These are phyloP conservation scores for Zaprionus capensis DNA, from an alignment of 1,140 invertebrate genomes.

Conservation along the genomic window DNA sequence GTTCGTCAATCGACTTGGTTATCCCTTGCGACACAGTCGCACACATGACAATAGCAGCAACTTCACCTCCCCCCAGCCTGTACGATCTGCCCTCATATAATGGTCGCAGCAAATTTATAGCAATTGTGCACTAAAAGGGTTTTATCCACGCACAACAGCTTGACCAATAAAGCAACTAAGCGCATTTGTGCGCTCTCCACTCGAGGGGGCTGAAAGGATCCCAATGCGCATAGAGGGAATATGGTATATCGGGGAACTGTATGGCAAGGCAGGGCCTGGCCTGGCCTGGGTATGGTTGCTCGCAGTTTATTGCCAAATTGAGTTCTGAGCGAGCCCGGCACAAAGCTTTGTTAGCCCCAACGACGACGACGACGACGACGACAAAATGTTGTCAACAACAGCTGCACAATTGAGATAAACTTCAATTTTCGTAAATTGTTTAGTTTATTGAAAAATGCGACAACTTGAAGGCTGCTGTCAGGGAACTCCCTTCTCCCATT, in stretches of 20 bases:
- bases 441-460: constrained; percentile 83
- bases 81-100: constrained; percentile 40
- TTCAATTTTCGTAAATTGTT: constrained; percentile 83
- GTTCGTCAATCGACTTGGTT: constrained; percentile 78
- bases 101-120: constrained; percentile 78
- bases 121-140: constrained; percentile 83
- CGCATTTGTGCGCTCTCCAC: constrained; percentile 72
- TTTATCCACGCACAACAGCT: constrained; percentile 83
- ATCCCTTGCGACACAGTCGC: constrained; percentile 33
- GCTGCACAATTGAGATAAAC: constrained; percentile 83
- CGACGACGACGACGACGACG: constrained; percentile 15
- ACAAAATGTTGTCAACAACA: constrained; percentile 78
- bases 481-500: neutral
- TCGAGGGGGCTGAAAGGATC: constrained; percentile 29
- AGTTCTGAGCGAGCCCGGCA: constrained; percentile 63
- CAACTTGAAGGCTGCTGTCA: constrained; percentile 70
- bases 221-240: constrained; percentile 3
- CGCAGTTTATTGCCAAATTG: constrained; percentile 81
- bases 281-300: constrained; percentile 47
- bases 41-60: constrained; percentile 62
- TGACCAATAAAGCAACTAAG: constrained; percentile 83
- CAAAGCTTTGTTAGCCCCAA: constrained; percentile 68
- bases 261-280: neutral
- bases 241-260: constrained; percentile 14
- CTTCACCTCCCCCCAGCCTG: neutral